Conservation (phyloP, 2,797 vertebrate genomes). For the Rhyacichthys aspro region DNA sequence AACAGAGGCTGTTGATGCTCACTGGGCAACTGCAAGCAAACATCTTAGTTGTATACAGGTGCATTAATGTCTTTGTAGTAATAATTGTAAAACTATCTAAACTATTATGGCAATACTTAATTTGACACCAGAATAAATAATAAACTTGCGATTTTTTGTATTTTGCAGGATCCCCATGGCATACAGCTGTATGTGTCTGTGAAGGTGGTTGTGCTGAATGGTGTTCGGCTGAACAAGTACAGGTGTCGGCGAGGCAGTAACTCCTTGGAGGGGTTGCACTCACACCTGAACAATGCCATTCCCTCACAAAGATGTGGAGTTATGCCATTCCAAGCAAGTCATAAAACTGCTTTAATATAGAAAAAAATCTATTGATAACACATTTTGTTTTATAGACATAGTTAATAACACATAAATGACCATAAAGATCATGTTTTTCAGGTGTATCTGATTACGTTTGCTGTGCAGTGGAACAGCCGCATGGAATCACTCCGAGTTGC, state of each 20-base stretch:
- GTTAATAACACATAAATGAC: too few species aligned
- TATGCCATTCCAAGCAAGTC: slow-evolving; percentile 15
- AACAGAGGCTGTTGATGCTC: neutral
- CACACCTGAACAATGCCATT: slow-evolving; percentile 13
- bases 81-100: neutral
- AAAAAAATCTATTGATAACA: too few species aligned
- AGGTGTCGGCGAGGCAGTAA: slow-evolving; percentile 13
- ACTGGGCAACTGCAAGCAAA: slow-evolving; percentile 12
- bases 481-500: slow-evolving; percentile 11
- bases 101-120: neutral
- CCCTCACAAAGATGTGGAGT: too few species aligned
- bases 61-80: neutral
- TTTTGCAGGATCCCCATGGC: slow-evolving; percentile 13
- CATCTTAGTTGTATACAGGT: slow-evolving; percentile 18
- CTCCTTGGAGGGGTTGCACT: slow-evolving; percentile 13
- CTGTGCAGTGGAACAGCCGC: slow-evolving; percentile 9
- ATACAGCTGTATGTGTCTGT: slow-evolving; percentile 11
- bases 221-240: slow-evolving; percentile 10
- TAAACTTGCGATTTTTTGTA: neutral
- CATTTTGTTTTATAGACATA: too few species aligned
- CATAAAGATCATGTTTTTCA: slow-evolving; percentile 5
- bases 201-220: slow-evolving; percentile 15
- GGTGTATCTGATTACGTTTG: neutral
- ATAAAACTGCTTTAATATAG: too few species aligned
- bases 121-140: slow-evolving; percentile 6